Evolutionary conservation across 2,797 vertebrate species (phyloP).

Genomic region (Molossus molossus): DNA sequence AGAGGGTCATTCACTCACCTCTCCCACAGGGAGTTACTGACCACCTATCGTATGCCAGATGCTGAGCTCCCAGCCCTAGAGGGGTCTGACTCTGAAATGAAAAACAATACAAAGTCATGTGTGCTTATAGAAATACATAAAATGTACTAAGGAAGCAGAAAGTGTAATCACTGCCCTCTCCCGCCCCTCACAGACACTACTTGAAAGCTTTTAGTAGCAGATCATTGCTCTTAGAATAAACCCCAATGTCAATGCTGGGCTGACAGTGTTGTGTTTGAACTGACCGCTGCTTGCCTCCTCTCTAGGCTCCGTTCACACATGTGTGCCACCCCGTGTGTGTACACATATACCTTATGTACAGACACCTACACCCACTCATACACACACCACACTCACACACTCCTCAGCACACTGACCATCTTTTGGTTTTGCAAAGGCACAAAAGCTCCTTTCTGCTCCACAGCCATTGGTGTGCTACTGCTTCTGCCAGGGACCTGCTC

Average conservation of each 20-base stretch:
- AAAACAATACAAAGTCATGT: neutral
- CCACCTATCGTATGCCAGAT: neutral
- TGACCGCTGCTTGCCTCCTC: neutral
- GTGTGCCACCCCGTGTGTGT: neutral
- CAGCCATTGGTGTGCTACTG: neutral
- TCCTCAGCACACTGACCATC: neutral
- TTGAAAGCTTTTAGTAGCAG: neutral
- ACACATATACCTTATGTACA: neutral
- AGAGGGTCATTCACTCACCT: neutral
- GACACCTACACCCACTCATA: neutral
- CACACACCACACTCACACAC: neutral
- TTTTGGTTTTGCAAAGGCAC: constrained; percentile 51
- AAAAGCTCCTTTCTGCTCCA: constrained; percentile 64
- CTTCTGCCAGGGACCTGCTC: constrained; percentile 42
- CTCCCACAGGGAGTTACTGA: neutral
- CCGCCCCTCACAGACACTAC: neutral
- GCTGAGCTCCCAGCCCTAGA: neutral
- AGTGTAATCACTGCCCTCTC: neutral
- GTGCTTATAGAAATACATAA: neutral
- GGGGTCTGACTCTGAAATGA: neutral
- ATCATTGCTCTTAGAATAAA: constrained; percentile 39
- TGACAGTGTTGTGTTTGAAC: neutral
- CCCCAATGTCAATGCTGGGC: neutral
- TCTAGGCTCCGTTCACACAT: neutral
- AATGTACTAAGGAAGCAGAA: neutral